Evolutionary conservation across 2,797 vertebrate genomes (phyloP), one percentile per base, ranked within the genome.

Genomic region (Hypotaenidia okinawae): DNA sequence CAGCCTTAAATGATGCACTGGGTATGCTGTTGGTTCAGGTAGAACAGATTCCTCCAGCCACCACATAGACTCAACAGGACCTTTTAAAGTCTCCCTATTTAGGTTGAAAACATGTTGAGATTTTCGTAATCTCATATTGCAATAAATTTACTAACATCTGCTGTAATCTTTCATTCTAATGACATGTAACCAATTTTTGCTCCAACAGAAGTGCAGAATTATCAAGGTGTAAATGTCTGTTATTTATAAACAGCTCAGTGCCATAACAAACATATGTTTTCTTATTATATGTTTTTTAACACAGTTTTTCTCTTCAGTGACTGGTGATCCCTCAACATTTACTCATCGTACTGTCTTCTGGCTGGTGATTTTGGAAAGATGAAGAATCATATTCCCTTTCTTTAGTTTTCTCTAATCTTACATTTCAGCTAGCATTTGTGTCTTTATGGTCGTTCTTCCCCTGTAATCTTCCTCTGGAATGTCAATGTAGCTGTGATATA

Each of bases 141-240:
- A 75, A 9, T 68, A 33, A 61, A 72, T 88, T 88, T 64, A 15
- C 45, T 43, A 88, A 17, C 28, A 88, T 30, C 15, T 70, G 39
- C 54, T 88, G 39, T 57, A 74, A 70, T 86, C 54, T 81, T 75
- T 88, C 45, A 61, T 88, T 84, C 41, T 64, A 86, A 78, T 66
- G 62, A 62, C 74, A 54, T 7, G 12, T 8, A 58, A 86, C 81
- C 69, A 45, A 51, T 88, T 72, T 75, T 84, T 1, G 2, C 13
- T 68, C 30, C 33, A 57, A 70, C 7, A 8, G 28, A 68, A 35
- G n/a, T 45, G 24, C 21, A 45, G 49, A 72, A 62, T 84, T 84
- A 84, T 15, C 63, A 64, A 84, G 39, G 28, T 81, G 22, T 57
- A 72, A 90, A 58, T 64, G 49, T 6, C 58, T 0, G 0, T 62